These are phyloP conservation scores for Psophia crepitans DNA, from an alignment of 2,113 vertebrate genomes.

Conservation along the genomic window DNA sequence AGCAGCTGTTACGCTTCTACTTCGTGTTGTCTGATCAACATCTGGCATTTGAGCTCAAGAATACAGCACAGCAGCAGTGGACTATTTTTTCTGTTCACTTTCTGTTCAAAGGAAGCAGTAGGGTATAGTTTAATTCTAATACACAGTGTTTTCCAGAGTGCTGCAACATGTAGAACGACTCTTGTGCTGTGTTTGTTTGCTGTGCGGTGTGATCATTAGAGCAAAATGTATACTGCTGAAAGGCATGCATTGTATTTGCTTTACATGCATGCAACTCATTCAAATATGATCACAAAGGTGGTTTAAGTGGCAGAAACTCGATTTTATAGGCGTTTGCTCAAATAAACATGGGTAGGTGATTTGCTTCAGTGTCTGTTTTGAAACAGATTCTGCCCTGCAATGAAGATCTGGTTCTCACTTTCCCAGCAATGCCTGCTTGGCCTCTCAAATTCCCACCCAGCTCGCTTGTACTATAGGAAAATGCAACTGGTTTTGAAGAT, in stretches of 20 bases:
- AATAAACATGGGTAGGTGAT: background rate
- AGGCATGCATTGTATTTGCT: background rate
- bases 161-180: accelerated
- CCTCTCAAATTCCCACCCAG: background rate
- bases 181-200: background rate
- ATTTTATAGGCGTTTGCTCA: background rate
- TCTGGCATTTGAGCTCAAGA: background rate
- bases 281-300: background rate
- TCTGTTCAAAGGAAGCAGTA: background rate
- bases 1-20: background rate
- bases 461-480: background rate
- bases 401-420: background rate
- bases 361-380: background rate
- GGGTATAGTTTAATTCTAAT: background rate
- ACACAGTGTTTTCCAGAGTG: background rate
- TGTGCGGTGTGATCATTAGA: background rate
- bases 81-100: background rate
- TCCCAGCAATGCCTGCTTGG: background rate
- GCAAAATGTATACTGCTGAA: background rate
- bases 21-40: accelerated
- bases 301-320: background rate
- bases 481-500: background rate
- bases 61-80: background rate
- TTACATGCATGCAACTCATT: background rate
- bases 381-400: background rate